Base-by-base conservation (phyloP, 2,888 invertebrate species). In the Amitus sp. region DNA sequence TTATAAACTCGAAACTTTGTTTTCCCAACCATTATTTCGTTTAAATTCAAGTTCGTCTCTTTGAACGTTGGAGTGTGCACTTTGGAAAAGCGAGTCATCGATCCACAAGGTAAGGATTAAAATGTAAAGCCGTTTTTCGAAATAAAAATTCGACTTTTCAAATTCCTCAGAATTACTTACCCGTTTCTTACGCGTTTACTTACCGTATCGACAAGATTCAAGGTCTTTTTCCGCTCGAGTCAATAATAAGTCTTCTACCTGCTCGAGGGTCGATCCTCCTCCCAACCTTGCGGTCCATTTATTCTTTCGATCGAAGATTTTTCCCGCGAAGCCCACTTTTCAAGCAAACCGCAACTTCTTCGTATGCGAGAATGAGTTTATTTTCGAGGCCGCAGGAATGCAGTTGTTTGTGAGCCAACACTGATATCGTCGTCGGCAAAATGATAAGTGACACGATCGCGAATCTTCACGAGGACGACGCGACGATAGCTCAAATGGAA, bases 11-110 rank as follows among this genome's bases (percentile, higher is more conserved):
- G 39, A 10, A 13, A 2, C 42, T 2, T 10, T 18, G n/a, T 42
- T 39, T 18, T 39, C 3, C 12, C 12, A 5, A 6, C 10, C 13
- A 4, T n/a, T 13, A 13, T 13, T 34, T 10, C 34, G 6, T 34
- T 34, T n/a, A 34, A 42, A 12, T 20, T n/a, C 1, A 20, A 42
- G 5, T 18, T 19, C n/a, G 20, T 18, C 20, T 2, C 42, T 20
- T 42, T 18, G 42, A 42, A 42, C 7, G 37, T 13, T 42, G n/a
- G 42, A 42, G 42, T 42, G n/a, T n/a, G n/a, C n/a, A n/a, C n/a
- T n/a, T n/a, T n/a, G n/a, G n/a, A n/a, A n/a, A n/a, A n/a, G n/a
- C n/a, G 42, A 42, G 20, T 42, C 42, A 18, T 4, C 42, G 15
- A 2, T 20, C 19, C 42, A 42, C 42, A 20, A 42, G 34, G 34